phyloP scores from a whole-genome alignment of 2,113 vertebrate species.

The Hypomesus transpacificus region DNA sequence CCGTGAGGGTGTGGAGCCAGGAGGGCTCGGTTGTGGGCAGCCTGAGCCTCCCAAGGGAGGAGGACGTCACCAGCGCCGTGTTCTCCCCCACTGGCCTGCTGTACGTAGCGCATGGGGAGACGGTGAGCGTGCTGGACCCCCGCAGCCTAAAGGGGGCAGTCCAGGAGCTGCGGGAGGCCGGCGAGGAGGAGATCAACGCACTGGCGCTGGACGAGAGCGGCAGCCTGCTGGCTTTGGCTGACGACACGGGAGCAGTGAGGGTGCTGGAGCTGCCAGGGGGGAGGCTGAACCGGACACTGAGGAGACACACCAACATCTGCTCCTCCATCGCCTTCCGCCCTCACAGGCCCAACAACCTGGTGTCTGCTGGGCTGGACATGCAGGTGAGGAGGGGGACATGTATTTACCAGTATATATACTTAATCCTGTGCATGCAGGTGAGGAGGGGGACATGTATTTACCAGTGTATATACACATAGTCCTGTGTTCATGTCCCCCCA shows the following conservation, averaged over 20 bases:
- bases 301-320: conserved; percentile 93
- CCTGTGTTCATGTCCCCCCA: conserved; percentile 36
- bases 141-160: conserved; percentile 71
- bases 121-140: conserved; percentile 78
- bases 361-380: conserved; percentile 96
- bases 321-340: conserved; percentile 89
- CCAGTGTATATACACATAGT: neutral
- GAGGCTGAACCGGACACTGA: conserved; percentile 81
- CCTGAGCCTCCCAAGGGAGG: conserved; percentile 59
- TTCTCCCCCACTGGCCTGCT: conserved; percentile 77
- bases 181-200: conserved; percentile 92
- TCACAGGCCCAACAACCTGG: conserved; percentile 84
- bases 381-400: conserved; percentile 73
- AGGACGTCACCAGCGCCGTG: conserved; percentile 76
- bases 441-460: conserved; percentile 2
- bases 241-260: conserved; percentile 86
- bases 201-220: conserved; percentile 80
- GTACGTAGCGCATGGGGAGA: conserved; percentile 80
- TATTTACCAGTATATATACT: neutral
- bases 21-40: conserved; percentile 65
- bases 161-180: conserved; percentile 69
- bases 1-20: conserved; percentile 79
- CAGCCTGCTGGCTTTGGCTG: conserved; percentile 78
- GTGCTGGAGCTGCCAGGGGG: conserved; percentile 83
- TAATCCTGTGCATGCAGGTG: conserved; percentile 83